phyloP scores from a whole-genome alignment of 2,888 invertebrate genomes.

The Eupithecia subumbrata region DNA sequence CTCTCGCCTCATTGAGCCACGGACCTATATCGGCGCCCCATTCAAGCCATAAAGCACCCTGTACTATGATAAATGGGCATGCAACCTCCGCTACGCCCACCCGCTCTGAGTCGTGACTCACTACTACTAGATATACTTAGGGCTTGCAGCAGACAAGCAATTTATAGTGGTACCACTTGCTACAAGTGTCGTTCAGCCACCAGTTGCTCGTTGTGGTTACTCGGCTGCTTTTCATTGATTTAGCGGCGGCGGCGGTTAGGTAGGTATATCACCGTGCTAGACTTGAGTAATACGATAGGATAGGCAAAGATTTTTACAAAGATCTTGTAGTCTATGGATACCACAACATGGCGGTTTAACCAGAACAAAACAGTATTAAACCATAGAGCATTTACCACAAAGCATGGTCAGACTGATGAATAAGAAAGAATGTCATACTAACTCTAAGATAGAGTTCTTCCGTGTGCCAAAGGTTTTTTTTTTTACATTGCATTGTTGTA shows the following conservation, averaged over 20 bases:
- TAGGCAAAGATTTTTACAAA: no score
- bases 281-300: neutral
- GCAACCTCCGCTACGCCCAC: conserved; percentile 68
- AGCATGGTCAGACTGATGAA: no score
- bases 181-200: neutral
- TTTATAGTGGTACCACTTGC: conserved; percentile 1
- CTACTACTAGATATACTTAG: conserved; percentile 27
- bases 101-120: conserved; percentile 59
- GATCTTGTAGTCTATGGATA: no score
- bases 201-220: neutral
- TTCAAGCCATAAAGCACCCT: conserved; percentile 74
- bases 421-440: no score
- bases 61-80: conserved; percentile 75
- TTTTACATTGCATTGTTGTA: neutral
- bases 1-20: conserved; percentile 57
- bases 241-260: neutral
- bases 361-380: no score
- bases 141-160: conserved; percentile 1
- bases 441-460: no score
- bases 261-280: neutral
- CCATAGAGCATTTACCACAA: no score
- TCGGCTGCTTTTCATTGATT: neutral
- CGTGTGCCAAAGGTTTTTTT: no score
- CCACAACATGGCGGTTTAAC: no score
- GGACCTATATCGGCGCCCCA: conserved; percentile 66